Evolutionary conservation across 2,888 invertebrate species (phyloP), one percentile per base, ranked within the genome.

Genomic region (Rapana venosa): DNA sequence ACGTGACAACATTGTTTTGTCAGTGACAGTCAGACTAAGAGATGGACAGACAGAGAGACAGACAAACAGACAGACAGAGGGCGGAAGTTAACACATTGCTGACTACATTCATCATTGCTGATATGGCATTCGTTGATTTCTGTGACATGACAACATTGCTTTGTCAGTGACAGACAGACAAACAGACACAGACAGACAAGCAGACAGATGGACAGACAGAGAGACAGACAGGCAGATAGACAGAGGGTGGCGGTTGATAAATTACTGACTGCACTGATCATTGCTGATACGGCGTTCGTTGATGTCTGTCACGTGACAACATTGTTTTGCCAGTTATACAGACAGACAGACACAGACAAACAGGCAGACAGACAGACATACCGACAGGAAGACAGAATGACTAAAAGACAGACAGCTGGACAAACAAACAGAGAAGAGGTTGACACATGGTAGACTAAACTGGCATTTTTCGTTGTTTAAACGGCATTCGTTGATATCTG

Each of bases 221-320:
- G 47, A 47, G 47, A 47, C 47, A 47, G 47, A 47, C 47, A 47
- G 47, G 47, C 47, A 47, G 47, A 47, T 8, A 47, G 47, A 47
- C 8, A 47, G 8, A 47, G 47, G 47, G 47, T 47, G 47, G 8
- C 47, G 36, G 89, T 93, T 93, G 35, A 83, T 66, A 86, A 92
- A 93, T 32, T 56, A n/a, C 83, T 93, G 92, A 35, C 90, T 84
- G 88, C 93, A 93, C n/a, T 91, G 91, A 8, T 91, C 92, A 88
- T 92, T 92, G 32, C 36, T 79, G 20, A 35, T 70, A 4, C 56
- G 20, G 85, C 93, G 92, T 87, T 93, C 93, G 88, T 93, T 87
- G 20, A 92, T 90, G 74, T 93, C 93, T 93, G 86, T 8, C 11
- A 61, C 11, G 17, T 47, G 47, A 47, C 47, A 47, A 47, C 47